A percentile compares a stretch with the other conserved stretches of the same genome.
Evolutionary conservation across 1,140 invertebrate species (phyloP).

Genomic region (Heliconius hermathena): DNA sequence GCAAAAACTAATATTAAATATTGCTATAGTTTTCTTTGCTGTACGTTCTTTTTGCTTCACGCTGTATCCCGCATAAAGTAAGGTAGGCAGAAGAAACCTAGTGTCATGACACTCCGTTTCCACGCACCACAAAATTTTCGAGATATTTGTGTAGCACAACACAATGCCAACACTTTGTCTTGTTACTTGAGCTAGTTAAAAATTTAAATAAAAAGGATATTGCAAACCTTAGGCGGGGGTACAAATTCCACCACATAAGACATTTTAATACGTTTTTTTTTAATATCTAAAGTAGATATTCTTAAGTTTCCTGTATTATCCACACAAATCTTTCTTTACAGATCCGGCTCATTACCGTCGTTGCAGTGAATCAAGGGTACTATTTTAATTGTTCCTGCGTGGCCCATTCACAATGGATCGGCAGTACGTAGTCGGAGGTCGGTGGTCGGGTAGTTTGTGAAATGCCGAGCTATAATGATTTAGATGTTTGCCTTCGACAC

Average conservation of each 20-base stretch:
- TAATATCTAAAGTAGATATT: too few species aligned
- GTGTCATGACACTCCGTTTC: too few species aligned
- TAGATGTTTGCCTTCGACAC: not conserved
- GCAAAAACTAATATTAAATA: too few species aligned
- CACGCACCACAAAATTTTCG: too few species aligned
- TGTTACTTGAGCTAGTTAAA: too few species aligned
- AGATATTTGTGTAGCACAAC: too few species aligned
- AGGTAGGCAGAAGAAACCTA: not conserved
- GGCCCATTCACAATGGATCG: conserved; percentile 33
- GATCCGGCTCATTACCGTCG: conserved; percentile 32
- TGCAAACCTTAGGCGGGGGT: too few species aligned
- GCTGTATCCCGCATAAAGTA: not conserved
- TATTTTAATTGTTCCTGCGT: conserved; percentile 40
- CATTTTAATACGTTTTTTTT: too few species aligned
- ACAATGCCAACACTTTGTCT: too few species aligned
- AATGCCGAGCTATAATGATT: not conserved
- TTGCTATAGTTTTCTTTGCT: too few species aligned
- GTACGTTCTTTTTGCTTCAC: not conserved
- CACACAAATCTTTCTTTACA: conserved; percentile 14
- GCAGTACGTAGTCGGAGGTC: not conserved
- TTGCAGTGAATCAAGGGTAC: conserved; percentile 39
- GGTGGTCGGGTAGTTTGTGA: not conserved
- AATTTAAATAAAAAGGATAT: too few species aligned
- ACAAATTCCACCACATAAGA: too few species aligned
- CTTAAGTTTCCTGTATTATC: not conserved